phyloP scores from a whole-genome alignment of 2,797 vertebrate species.

The Pogoniulus pusillus region DNA sequence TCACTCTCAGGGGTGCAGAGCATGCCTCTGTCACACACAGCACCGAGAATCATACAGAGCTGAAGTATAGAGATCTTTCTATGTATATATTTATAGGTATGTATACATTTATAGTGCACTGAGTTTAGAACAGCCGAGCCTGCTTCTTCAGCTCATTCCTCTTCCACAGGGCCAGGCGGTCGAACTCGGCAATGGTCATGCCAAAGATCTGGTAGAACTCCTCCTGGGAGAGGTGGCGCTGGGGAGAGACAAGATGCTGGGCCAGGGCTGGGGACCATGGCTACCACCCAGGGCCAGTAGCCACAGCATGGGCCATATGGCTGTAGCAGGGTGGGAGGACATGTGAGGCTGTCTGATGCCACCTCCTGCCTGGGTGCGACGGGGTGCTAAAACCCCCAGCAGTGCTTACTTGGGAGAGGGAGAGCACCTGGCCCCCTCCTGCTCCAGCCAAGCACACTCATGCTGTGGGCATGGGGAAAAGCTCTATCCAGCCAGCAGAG shows the following conservation, averaged over 20 bases:
- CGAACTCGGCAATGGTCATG: conserved; percentile 97
- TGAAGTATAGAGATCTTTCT: conserved; percentile 76
- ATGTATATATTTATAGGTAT: conserved; percentile 77
- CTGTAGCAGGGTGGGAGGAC: neutral
- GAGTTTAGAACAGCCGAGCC: conserved; percentile 90
- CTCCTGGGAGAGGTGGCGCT: conserved; percentile 96
- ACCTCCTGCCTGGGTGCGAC: neutral
- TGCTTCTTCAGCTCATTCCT: conserved; percentile 98
- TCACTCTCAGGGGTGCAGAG: conserved; percentile 71
- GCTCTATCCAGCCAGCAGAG: neutral
- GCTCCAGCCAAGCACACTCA: neutral
- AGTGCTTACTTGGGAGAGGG: fast-evolving
- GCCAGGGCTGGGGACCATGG: neutral
- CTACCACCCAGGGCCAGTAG: fast-evolving
- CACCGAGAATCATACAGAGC: conserved; percentile 71
- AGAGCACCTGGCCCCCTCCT: neutral
- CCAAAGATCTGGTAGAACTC: conserved; percentile 97
- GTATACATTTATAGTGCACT: conserved; percentile 75
- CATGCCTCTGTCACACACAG: conserved; percentile 50
- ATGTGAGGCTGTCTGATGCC: fast-evolving
- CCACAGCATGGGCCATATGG: fast-evolving
- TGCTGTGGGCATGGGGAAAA: neutral
- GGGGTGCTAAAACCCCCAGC: neutral
- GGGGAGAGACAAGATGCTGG: conserved; percentile 5
- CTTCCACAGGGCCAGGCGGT: conserved; percentile 98